These are phyloP conservation scores for Pedionomus torquatus DNA, from an alignment of 2,113 vertebrate species.

Conservation along the genomic window DNA sequence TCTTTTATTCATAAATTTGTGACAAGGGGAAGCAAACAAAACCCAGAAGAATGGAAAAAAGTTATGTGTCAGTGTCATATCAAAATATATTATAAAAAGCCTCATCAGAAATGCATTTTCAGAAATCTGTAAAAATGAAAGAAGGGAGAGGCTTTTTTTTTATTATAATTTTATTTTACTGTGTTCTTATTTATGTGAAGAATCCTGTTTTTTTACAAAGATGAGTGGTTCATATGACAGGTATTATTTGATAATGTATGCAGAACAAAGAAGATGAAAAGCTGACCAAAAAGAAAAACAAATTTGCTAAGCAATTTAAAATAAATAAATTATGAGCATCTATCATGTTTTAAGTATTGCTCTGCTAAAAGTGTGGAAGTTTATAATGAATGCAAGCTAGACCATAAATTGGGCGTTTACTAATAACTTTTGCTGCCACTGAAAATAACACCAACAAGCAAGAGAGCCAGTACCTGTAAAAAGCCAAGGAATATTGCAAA, in stretches of 20 bases:
- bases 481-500: background rate
- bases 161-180: background rate
- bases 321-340: background rate
- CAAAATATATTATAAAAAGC: background rate
- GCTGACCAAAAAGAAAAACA: background rate
- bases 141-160: accelerated
- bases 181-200: background rate
- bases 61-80: background rate
- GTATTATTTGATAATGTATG: background rate
- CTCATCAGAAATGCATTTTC: background rate
- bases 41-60: background rate
- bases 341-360: background rate
- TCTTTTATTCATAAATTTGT: background rate
- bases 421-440: background rate
- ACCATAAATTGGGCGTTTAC: background rate
- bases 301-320: background rate
- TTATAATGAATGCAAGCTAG: background rate
- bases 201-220: background rate
- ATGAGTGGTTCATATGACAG: background rate
- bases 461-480: background rate
- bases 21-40: background rate
- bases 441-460: background rate
- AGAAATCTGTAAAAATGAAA: background rate
- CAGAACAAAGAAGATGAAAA: background rate
- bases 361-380: background rate